A percentile compares a stretch with the other conserved stretches of the same genome.
These are phyloP conservation scores for Seira musarum DNA, from an alignment of 2,888 invertebrate species.

Conservation along the genomic window DNA sequence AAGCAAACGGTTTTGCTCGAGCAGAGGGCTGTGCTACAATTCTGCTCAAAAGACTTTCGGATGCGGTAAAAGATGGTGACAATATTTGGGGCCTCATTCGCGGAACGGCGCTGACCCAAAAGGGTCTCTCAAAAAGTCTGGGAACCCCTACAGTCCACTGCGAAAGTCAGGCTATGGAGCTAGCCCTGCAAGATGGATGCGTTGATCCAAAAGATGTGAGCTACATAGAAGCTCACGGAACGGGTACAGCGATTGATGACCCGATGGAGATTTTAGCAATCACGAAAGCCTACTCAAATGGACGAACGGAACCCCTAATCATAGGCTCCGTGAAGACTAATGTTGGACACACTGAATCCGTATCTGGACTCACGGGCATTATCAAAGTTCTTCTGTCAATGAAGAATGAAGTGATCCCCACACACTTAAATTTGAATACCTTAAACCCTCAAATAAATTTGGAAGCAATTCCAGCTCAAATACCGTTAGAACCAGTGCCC, in stretches of 20 bases:
- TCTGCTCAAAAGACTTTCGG: constrained; percentile 51
- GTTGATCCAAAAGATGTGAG: constrained; percentile 45
- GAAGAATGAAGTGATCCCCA: constrained; percentile 54
- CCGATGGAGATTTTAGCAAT: constrained; percentile 56
- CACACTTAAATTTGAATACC: constrained; percentile 49
- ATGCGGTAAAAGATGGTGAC: constrained; percentile 54
- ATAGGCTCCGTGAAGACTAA: constrained; percentile 61
- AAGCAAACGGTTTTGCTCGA: constrained; percentile 55
- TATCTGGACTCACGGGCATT: constrained; percentile 54
- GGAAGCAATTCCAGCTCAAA: constrained; percentile 54
- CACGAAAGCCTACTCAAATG: constrained; percentile 38
- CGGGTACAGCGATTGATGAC: constrained; percentile 51
- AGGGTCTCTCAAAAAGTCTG: constrained; percentile 71
- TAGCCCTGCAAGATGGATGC: constrained; percentile 50
- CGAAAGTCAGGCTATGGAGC: constrained; percentile 51
- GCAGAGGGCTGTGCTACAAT: constrained; percentile 58
- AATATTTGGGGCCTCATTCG: constrained; percentile 49
- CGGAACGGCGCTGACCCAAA: constrained; percentile 70
- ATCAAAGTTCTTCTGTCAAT: constrained; percentile 59
- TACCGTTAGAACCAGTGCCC: constrained; percentile 48
- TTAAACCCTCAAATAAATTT: constrained; percentile 59
- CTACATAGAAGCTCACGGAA: constrained; percentile 47
- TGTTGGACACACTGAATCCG: constrained; percentile 55
- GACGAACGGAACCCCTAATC: constrained; percentile 19
- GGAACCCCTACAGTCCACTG: constrained; percentile 65